Evolutionary conservation across 2,797 vertebrate species (phyloP).

Genomic region (Morus bassanus): DNA sequence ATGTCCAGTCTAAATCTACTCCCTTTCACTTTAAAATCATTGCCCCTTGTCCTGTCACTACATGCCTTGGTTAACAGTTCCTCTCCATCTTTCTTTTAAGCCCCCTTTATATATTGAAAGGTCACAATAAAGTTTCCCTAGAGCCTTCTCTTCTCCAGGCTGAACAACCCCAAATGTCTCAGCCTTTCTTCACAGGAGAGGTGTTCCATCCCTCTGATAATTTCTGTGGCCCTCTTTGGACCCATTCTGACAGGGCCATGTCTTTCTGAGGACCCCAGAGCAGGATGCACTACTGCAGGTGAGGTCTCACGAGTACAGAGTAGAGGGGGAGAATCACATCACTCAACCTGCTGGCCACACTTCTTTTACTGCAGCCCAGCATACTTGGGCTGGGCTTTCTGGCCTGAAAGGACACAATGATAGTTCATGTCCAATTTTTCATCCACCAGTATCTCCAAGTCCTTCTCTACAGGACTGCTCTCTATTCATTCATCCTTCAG

Average conservation of each 20-base stretch:
- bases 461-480: not conserved
- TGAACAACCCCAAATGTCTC: not conserved
- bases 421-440: not conserved
- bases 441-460: not conserved
- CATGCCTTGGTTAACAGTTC: not conserved
- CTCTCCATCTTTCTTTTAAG: not conserved
- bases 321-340: not conserved
- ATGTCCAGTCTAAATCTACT: not conserved
- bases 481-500: not conserved
- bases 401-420: not conserved
- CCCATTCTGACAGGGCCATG: rapidly evolving
- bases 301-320: not conserved
- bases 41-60: not conserved
- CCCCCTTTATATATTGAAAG: not conserved
- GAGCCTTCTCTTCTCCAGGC: not conserved
- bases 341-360: not conserved
- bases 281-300: not conserved
- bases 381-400: rapidly evolving
- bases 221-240: not conserved
- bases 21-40: not conserved
- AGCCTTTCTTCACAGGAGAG: not conserved
- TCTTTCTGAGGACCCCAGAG: not conserved
- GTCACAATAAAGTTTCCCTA: too few relatives aligned
- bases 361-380: not conserved
- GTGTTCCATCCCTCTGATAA: not conserved